These are phyloP conservation scores for Anas bahamensis DNA, from an alignment of 2,797 vertebrate species.

Conservation along the genomic window DNA sequence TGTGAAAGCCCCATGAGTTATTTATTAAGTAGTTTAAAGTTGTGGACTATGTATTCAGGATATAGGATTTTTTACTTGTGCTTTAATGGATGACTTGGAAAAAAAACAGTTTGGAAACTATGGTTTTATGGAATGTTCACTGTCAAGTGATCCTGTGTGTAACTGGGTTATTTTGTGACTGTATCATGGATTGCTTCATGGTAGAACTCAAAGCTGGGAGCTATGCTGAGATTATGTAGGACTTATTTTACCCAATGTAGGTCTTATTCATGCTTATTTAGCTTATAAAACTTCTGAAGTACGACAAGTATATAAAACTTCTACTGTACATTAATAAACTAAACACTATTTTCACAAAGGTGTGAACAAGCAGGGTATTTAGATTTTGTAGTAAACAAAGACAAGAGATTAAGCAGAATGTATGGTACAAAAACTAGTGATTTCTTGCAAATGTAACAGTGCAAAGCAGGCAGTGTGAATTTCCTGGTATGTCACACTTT, in stretches of 20 bases:
- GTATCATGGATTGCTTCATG: background rate
- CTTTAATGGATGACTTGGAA: background rate
- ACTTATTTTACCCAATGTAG: background rate
- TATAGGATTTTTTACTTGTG: background rate
- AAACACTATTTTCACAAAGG: background rate
- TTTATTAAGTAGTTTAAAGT: conserved; percentile 30
- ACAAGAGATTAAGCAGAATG: background rate
- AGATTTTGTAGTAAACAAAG: background rate
- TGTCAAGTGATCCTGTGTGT: background rate
- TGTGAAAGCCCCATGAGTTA: conserved; percentile 19
- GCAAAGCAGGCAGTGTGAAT: background rate
- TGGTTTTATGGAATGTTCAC: background rate
- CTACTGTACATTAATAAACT: background rate
- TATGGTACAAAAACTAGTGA: background rate
- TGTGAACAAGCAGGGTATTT: background rate
- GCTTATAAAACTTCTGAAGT: background rate
- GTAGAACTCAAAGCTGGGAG: background rate
- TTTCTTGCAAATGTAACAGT: background rate
- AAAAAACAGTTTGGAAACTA: background rate
- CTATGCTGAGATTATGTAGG: background rate
- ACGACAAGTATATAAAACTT: background rate
- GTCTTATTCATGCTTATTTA: background rate
- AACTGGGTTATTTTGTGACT: background rate
- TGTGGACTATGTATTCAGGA: background rate
- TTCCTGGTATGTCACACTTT: background rate